Evolutionary conservation across 2,797 vertebrate genomes (phyloP), one percentile per base, ranked within the genome.

Genomic region (Anolis apletophallus): DNA sequence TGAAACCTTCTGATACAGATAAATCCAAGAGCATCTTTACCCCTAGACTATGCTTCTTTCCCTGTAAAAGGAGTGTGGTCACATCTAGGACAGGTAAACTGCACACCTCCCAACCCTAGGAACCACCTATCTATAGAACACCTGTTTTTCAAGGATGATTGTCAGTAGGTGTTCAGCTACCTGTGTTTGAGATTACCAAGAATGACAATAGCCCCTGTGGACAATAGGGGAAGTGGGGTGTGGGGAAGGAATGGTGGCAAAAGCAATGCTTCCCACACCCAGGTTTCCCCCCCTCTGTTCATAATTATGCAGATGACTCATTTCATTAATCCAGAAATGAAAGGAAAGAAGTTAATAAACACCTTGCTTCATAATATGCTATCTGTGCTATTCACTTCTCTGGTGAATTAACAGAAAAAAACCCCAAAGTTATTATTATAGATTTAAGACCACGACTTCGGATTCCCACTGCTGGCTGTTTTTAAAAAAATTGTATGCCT

Each of bases 301-400:
- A 76, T 40, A 67, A 87, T 93, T 80, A 90, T 87, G 80, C 14
- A 88, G 88, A 32, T 95, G 91, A 94, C 75, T 94, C 92, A 94
- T 82, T 92, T 87, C 88, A 92, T 92, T 94, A 93, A 93, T 91
- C 89, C 0, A 0, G 81, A 89, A 91, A 86, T 85, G 83, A 84
- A 79, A 84, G 89, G 93, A 94, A 95, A 91, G 85, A 93, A 93
- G 81, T 88, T 92, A 95, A 94, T 93, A 93, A 93, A 93, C 64
- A 90, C 85, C 9, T 88, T 77, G 87, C 87, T 91, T 91, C 92
- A 93, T 85, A 93, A 85, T 89, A 82, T 91, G 90, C 88, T 91
- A 89, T n/a, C 88, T 90, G 86, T 50, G 52, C 77, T 91, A 88
- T 91, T 93, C 93, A 91, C 85, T 90, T 90, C 85, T 77, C 87